A percentile compares a stretch with the other conserved stretches of the same genome.
Conservation (phyloP, 2,888 invertebrate genomes). For the Drosophila anomelani region DNA sequence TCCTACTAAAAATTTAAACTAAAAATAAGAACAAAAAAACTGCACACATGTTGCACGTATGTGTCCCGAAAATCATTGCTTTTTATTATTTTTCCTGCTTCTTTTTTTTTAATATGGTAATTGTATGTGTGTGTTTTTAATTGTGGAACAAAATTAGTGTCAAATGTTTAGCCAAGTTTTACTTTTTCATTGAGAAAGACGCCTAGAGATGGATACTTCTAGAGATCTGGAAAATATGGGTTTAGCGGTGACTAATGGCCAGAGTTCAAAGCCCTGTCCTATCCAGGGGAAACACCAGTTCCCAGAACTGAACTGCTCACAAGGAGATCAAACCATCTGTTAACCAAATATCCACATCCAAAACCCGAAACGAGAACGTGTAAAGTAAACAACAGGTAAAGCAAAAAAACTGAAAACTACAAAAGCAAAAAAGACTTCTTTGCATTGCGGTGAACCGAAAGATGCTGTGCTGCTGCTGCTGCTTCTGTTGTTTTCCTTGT, state of each 20-base stretch:
- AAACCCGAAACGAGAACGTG: slow-evolving; percentile 58
- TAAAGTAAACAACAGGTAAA: slow-evolving; percentile 68
- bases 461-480: slow-evolving; percentile 28
- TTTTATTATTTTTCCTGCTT: slow-evolving; percentile 2
- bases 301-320: slow-evolving; percentile 54
- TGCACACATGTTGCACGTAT: slow-evolving; percentile 76
- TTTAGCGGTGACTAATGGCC: slow-evolving; percentile 38
- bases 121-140: slow-evolving; percentile 29
- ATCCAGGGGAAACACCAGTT: slow-evolving; percentile 36
- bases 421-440: slow-evolving; percentile 21
- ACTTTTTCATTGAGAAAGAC: slow-evolving; percentile 13
- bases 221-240: slow-evolving; percentile 18
- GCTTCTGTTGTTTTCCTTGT: neutral
- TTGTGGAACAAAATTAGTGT: slow-evolving; percentile 64
- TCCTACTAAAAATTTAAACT: slow-evolving; percentile 47
- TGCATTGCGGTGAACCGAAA: slow-evolving; percentile 65
- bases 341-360: slow-evolving; percentile 67
- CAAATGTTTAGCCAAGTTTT: slow-evolving; percentile 56
- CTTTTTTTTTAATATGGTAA: slow-evolving; percentile 4
- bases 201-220: neutral
- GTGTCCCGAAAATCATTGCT: slow-evolving; percentile 38
- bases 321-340: slow-evolving; percentile 72
- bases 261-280: slow-evolving; percentile 67
- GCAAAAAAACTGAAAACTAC: slow-evolving; percentile 21
- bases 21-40: slow-evolving; percentile 24